These are phyloP conservation scores for Actenoides hombroni DNA, from an alignment of 2,113 vertebrate species.

Conservation along the genomic window DNA sequence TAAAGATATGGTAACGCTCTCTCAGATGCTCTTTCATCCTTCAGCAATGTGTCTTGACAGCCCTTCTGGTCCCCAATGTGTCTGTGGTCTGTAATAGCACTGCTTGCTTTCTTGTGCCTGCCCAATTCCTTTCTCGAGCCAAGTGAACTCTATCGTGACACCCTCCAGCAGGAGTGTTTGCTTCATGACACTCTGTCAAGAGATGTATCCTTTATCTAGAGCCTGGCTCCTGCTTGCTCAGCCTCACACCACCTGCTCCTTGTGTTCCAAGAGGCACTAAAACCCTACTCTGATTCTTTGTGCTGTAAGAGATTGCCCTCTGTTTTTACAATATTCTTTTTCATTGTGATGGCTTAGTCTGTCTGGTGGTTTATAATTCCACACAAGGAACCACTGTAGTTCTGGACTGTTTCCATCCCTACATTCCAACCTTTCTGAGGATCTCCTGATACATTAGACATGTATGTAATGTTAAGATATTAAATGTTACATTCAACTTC, in stretches of 20 bases:
- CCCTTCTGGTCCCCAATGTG: slow-evolving; percentile 1
- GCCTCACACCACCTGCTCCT: background rate
- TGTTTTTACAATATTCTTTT: background rate
- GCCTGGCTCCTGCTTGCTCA: background rate
- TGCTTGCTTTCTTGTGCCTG: background rate
- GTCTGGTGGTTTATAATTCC: background rate
- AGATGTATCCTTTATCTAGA: background rate
- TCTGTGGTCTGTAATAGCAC: background rate
- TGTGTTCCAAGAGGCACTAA: background rate
- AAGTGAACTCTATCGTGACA: background rate
- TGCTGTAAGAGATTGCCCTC: background rate
- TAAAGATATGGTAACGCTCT: background rate
- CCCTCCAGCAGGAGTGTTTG: background rate
- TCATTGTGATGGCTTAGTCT: background rate
- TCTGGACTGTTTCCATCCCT: background rate
- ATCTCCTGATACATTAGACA: background rate
- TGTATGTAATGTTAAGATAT: background rate
- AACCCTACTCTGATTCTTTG: background rate
- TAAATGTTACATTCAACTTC: background rate
- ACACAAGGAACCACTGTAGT: background rate
- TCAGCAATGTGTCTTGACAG: background rate
- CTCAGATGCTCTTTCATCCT: background rate
- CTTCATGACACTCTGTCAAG: background rate
- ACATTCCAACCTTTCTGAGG: background rate
- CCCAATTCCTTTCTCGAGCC: background rate